Base-by-base conservation (phyloP, 1,140 invertebrate species). In the Drosophila neocordata region DNA sequence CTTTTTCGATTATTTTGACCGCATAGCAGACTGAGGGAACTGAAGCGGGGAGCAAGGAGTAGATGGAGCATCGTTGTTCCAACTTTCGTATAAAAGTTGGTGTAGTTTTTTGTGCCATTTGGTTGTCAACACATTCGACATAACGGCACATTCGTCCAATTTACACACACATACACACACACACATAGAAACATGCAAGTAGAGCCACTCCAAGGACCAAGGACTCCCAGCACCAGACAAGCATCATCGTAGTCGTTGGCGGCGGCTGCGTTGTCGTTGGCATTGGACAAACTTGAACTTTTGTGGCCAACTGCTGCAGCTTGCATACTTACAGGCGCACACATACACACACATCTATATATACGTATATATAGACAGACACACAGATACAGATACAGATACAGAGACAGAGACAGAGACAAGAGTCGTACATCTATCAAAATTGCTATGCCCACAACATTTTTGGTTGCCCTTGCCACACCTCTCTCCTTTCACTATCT, bases 51-150 rank as follows among this genome's bases (percentile, higher is more conserved):
- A 44, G 41, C 6, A 9, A 11, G 41, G 2, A 20, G 18, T 8
- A 11, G 41, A 11, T 0, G 15, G 2, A 13, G 37, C 1, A 38
- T 13, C 37, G 12, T 38, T 38, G 37, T 38, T 2, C 41, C 15
- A 79, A 84, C 81, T 85, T 31, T 84, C 63, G 44, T 61, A 64
- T 62, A 73, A 84, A 48, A 84, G 72, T 84, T 74, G 67, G 7
- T 44, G 41, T 35, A 57, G 62, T 65, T 74, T 71, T 68, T 69
- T 79, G 64, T 83, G 83, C 41, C 82, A 88, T 68, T 88, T 77
- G 75, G 82, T 78, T 87, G 82, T 87, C 83, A 83, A 89, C 83
- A 88, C 83, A 87, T 88, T 48, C 76, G 83, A 83, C 76, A 88
- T 79, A 82, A 83, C 69, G 84, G 67, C 83, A 87, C 79, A 88